Base-by-base conservation (phyloP, 2,888 invertebrate species). In the Bembecia ichneumoniformis region DNA sequence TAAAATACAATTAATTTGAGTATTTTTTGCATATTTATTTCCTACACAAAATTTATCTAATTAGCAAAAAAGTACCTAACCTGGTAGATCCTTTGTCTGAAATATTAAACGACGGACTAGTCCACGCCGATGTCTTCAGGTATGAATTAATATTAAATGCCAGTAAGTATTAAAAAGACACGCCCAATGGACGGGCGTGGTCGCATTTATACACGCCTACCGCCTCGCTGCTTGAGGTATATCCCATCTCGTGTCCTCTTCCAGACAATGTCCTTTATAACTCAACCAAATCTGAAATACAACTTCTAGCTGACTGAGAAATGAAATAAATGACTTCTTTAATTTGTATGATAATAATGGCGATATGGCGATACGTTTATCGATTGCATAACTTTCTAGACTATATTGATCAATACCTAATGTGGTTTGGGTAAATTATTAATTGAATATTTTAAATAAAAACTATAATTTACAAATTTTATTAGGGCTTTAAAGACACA, bases 351-450 rank as follows among this genome's bases (percentile, higher is more conserved):
- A 53, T 77, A 57, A 58, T 60, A 62, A 56, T 53, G 60, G 60
- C 62, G 64, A 68, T 68, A 68, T 75, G 73, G 74, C 68, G 72
- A 81, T 77, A 66, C 66, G 65, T 56, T 67, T 86, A 86, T 86
- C 68, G 86, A 87, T 83, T 75, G 66, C 50, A 43, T 53, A 87
- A 86, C 78, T 86, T 86, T 83, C 77, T 81, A 86, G 86, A 86
- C 86, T 74, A 83, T 74, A 83, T 82, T 86, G 83, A 82, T 84
- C 76, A 63, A 71, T 73, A 71, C 68, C 65, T 65, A 58, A 54
- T 52, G 51, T 55, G 56, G 59, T 57, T 54, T 49, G 40, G 28
- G 7, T 28, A 28, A 28, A 9, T 9, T 28, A 28, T 28, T 28
- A 5, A 0, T 28, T 28, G 28, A 28, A 28, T 9, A 28, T 28